Percentiles rank a stretch among this genome's conserved stretches.
Evolutionary conservation across 2,888 invertebrate species (phyloP).

Genomic region (Oithona nana): DNA sequence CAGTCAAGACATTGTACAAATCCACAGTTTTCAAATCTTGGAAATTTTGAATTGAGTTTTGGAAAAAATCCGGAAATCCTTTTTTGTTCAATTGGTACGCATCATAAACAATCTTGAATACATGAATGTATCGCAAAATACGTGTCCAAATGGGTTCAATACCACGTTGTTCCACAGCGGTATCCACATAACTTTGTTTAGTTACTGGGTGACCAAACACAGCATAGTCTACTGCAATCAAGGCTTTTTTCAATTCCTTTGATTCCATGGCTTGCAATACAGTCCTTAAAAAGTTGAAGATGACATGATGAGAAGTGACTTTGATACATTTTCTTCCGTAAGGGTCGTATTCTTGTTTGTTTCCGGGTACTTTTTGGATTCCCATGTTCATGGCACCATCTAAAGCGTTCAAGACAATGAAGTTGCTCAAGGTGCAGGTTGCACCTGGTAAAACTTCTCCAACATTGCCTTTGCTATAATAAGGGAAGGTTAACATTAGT

Average conservation of each 20-base stretch:
- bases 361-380: neutral
- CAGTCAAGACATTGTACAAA: neutral
- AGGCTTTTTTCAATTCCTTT: constrained; percentile 27
- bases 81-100: neutral
- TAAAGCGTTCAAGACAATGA: constrained; percentile 26
- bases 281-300: constrained; percentile 28
- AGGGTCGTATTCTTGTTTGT: constrained; percentile 1
- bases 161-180: constrained; percentile 34
- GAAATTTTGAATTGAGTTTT: neutral
- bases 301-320: constrained; percentile 26
- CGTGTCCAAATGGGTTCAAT: constrained; percentile 11
- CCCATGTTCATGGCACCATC: constrained; percentile 25
- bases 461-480: too few relatives aligned
- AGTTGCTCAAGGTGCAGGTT: constrained; percentile 35
- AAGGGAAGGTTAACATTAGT: too few relatives aligned
- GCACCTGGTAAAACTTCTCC: constrained; percentile 46
- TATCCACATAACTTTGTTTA: constrained; percentile 32
- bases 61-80: neutral
- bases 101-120: too few relatives aligned
- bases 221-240: constrained; percentile 37
- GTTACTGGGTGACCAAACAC: constrained; percentile 42
- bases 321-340: constrained; percentile 20
- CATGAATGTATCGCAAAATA: too few relatives aligned
- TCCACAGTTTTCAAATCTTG: neutral
- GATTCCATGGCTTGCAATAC: neutral